These are phyloP conservation scores for Melipona bicolor DNA, from an alignment of 2,888 invertebrate genomes.

Conservation along the genomic window DNA sequence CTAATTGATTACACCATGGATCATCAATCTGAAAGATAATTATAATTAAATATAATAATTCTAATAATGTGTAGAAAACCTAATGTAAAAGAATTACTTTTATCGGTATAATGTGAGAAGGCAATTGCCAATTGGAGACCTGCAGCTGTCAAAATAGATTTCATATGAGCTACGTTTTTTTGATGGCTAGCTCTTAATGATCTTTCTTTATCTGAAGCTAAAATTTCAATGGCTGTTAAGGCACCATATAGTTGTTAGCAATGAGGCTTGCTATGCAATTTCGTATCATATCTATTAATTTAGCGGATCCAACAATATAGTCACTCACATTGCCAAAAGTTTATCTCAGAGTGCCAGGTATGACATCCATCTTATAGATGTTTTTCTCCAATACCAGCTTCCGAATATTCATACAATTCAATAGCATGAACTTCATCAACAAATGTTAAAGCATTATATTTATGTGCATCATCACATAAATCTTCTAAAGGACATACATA, in stretches of 20 bases:
- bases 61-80: not conserved
- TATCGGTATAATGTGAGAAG: slow-evolving; percentile 98
- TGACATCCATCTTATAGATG: slow-evolving; percentile 95
- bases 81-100: slow-evolving; percentile 85
- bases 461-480: slow-evolving; percentile 95
- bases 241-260: slow-evolving; percentile 96
- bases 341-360: no score
- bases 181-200: slow-evolving; percentile 92
- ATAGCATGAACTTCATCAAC: slow-evolving; percentile 99
- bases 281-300: slow-evolving; percentile 94
- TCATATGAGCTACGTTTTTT: slow-evolving; percentile 94
- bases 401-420: slow-evolving; percentile 96
- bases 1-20: slow-evolving; percentile 92
- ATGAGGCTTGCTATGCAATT: slow-evolving; percentile 98
- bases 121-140: slow-evolving; percentile 96
- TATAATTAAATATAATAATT: slow-evolving; percentile 5
- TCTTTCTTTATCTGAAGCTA: no score
- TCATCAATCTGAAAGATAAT: slow-evolving; percentile 89
- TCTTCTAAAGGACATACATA: slow-evolving; percentile 93
- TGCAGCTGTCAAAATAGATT: slow-evolving; percentile 90
- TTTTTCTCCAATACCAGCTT: slow-evolving; percentile 97
- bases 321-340: slow-evolving; percentile 98
- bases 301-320: slow-evolving; percentile 91
- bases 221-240: slow-evolving; percentile 91
- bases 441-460: slow-evolving; percentile 96